phyloP scores from a whole-genome alignment of 2,113 vertebrate genomes.

The Notiomystis cincta region DNA sequence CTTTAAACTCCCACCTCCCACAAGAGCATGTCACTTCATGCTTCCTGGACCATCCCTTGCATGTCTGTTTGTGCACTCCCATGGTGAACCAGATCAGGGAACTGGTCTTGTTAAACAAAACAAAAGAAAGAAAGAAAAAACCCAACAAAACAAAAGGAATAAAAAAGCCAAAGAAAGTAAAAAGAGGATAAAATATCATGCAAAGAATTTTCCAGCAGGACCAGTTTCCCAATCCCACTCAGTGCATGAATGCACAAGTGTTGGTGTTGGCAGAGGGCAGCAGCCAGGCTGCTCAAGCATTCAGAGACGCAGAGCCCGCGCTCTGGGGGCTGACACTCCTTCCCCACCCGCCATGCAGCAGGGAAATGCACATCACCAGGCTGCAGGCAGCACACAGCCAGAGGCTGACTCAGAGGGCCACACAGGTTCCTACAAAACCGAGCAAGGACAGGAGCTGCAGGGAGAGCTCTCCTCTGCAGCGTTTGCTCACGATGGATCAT shows the following conservation, averaged over 20 bases:
- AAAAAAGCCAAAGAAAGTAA: neutral
- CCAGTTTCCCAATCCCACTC: neutral
- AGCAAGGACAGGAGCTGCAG: neutral
- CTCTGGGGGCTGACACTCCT: neutral
- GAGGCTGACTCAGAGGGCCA: neutral
- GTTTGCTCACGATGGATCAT: neutral
- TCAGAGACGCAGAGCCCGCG: neutral
- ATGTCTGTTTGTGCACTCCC: neutral
- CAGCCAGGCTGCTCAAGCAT: slow-evolving; percentile 1
- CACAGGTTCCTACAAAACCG: neutral
- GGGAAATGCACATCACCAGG: neutral
- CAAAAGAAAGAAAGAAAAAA: neutral
- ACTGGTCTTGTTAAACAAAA: neutral
- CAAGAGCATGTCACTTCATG: neutral
- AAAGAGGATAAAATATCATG: neutral
- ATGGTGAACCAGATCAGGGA: neutral
- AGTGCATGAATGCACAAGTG: slow-evolving; percentile 12
- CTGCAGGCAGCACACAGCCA: neutral
- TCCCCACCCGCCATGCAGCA: neutral
- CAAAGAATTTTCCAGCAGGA: slow-evolving; percentile 55
- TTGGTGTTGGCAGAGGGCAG: slow-evolving; percentile 37
- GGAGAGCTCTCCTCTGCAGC: neutral
- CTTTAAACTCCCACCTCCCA: neutral
- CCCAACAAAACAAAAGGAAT: fast-evolving
- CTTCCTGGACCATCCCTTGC: neutral